Conservation (phyloP, 2,888 invertebrate genomes). For the Lathronympha strigana region DNA sequence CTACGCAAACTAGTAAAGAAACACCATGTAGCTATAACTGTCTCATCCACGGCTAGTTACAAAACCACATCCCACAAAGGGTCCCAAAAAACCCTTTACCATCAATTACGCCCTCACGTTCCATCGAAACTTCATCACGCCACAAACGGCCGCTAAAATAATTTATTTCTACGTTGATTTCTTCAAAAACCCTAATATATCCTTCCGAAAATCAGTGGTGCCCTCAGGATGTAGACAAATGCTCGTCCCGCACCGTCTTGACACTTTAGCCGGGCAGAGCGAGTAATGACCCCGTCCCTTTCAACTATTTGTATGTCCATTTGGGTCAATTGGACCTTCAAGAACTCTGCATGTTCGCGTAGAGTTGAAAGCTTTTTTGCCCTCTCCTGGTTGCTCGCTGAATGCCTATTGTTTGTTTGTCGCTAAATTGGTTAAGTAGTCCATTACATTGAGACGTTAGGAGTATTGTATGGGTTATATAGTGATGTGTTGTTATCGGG, state of each 20-base stretch:
- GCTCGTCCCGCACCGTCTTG: constrained; percentile 71
- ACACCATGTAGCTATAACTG: not conserved
- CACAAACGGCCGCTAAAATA: constrained; percentile 58
- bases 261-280: constrained; percentile 76
- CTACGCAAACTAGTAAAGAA: not conserved
- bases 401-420: constrained; percentile 38
- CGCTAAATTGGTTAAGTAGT: constrained; percentile 39
- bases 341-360: constrained; percentile 71
- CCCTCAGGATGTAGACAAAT: constrained; percentile 81
- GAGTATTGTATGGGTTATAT: constrained; percentile 20
- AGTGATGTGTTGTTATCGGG: not conserved
- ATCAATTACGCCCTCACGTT: constrained; percentile 42
- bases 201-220: constrained; percentile 76
- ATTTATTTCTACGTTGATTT: constrained; percentile 72
- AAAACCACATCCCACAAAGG: constrained; percentile 3
- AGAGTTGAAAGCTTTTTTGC: constrained; percentile 76
- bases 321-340: constrained; percentile 80
- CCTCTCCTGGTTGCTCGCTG: constrained; percentile 46
- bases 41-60: not conserved
- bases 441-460: constrained; percentile 34
- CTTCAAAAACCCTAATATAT: constrained; percentile 72
- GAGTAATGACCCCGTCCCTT: constrained; percentile 79
- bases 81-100: constrained; percentile 29
- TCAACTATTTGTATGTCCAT: constrained; percentile 81
- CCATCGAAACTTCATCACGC: constrained; percentile 55